Evolutionary conservation across 2,888 invertebrate species (phyloP).

Genomic region (Cheilosia grossa): DNA sequence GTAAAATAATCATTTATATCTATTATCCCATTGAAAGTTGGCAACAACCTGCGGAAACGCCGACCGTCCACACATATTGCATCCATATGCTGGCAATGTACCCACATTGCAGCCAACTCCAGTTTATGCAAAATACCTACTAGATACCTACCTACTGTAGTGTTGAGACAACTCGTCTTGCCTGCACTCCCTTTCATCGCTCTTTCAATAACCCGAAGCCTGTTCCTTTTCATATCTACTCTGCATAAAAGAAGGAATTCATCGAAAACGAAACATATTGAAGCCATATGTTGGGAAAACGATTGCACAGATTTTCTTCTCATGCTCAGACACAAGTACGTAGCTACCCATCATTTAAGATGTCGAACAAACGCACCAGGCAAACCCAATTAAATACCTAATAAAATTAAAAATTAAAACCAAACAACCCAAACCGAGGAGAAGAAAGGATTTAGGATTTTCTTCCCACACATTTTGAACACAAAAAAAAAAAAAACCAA

Average conservation of each 20-base stretch:
- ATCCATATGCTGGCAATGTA: conserved; percentile 20
- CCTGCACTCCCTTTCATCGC: neutral
- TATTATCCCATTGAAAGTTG: conserved; percentile 18
- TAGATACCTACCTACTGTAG: neutral
- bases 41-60: conserved; percentile 17
- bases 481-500: neutral
- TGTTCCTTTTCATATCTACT: too few relatives aligned
- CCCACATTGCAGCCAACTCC: conserved; percentile 4
- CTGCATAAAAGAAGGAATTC: neutral
- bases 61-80: conserved; percentile 7
- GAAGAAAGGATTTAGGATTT: conserved; percentile 45
- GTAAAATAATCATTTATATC: neutral
- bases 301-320: neutral
- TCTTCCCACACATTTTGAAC: conserved; percentile 51
- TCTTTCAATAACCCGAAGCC: too few relatives aligned
- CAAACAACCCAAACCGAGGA: neutral
- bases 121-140: conserved; percentile 33
- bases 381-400: neutral
- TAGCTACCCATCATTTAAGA: neutral
- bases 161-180: neutral
- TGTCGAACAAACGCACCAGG: neutral
- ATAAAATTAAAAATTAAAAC: neutral
- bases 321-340: neutral
- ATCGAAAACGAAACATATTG: conserved; percentile 35
- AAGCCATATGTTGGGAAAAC: conserved; percentile 23